Evolutionary conservation across 2,888 invertebrate species (phyloP), one percentile per base, ranked within the genome.

Genomic region (Aleiodes leptofemur): DNA sequence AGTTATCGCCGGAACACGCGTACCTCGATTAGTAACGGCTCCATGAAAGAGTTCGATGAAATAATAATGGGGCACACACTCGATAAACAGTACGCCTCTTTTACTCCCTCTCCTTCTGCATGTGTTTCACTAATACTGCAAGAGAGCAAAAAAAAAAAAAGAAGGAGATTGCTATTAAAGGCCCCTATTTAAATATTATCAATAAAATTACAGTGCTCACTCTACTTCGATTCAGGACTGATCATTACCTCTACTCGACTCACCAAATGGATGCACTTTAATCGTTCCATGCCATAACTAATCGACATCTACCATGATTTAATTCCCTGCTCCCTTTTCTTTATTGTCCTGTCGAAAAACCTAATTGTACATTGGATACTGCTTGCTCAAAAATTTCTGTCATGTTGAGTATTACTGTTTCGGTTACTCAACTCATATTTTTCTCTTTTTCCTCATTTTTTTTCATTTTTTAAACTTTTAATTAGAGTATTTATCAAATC

Each of bases 111-210:
- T 68, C 69, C 55, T 16, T 66, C 69, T 69, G 23, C 74, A 77
- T 78, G 81, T 79, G 81, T 14, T 13, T 34, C 34, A 61, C 29
- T 48, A 9, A 9, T 48, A 43, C 29, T 61, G 66, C 59, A 56
- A 73, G 71, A 53, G 73, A 61, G 69, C 71, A 78, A 78, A 76
- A 77, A 23, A 2, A 23, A 23, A 23, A 23, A 23, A 82, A 78
- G 80, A 82, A 81, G 82, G 83, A 84, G 84, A 83, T 84, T 81
- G 83, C 84, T 84, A 85, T 87, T 87, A 86, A 86, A 82, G 82
- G 82, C 84, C 85, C 81, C 81, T 83, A 88, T 88, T 88, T 88
- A 87, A 88, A 88, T 88, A 88, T 86, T 87, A 86, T 85, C 86
- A 86, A 85, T 83, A 82, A 86, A 88, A 88, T 88, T 87, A 87